phyloP scores from a whole-genome alignment of 2,797 vertebrate species.

The Tragopan temminckii region DNA sequence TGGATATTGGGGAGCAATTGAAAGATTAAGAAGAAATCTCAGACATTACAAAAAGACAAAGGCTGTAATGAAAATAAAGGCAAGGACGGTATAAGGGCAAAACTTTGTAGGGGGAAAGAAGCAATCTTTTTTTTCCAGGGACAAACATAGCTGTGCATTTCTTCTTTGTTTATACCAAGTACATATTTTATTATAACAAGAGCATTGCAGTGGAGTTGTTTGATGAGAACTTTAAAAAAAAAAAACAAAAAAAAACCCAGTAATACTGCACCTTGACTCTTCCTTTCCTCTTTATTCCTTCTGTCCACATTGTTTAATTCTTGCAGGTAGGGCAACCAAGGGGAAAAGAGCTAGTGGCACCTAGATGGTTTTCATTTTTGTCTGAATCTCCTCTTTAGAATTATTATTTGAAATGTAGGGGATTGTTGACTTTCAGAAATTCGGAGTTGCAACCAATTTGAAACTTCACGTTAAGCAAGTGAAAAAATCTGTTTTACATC shows the following conservation, averaged over 20 bases:
- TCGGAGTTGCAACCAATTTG: neutral
- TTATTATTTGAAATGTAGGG: neutral
- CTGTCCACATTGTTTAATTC: neutral
- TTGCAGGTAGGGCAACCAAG: neutral
- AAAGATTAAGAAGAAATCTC: slow-evolving; percentile 53
- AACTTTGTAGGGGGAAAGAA: neutral
- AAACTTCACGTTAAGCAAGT: neutral
- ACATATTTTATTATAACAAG: neutral
- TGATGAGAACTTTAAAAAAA: neutral
- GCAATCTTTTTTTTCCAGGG: neutral
- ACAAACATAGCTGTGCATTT: neutral
- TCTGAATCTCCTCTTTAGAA: neutral
- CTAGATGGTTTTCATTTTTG: neutral
- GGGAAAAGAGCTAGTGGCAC: neutral
- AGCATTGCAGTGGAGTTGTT: neutral
- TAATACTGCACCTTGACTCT: neutral
- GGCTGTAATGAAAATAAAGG: slow-evolving; percentile 12
- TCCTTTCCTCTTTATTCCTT: neutral
- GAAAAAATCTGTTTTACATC: neutral
- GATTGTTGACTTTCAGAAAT: neutral
- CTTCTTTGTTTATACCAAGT: slow-evolving; percentile 19
- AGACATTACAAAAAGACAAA: slow-evolving; percentile 23
- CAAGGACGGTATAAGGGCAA: slow-evolving; percentile 14
- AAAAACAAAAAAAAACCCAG: neutral
- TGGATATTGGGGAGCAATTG: slow-evolving; percentile 37